Percentiles rank a stretch among this genome's conserved stretches.
Evolutionary conservation across 2,797 vertebrate genomes (phyloP).

Genomic region (Argentina silus): DNA sequence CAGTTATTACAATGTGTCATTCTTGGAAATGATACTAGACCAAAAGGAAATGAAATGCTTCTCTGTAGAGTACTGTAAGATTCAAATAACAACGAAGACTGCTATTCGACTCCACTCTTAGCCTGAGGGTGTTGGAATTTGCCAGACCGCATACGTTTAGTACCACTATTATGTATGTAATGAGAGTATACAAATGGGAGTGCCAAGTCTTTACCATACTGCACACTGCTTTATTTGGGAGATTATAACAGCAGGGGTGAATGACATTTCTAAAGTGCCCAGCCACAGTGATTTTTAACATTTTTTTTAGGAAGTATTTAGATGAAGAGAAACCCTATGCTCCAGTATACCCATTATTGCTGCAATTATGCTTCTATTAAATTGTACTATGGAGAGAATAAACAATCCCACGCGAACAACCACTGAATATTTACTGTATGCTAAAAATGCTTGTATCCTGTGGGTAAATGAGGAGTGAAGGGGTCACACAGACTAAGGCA

Average conservation of each 20-base stretch:
- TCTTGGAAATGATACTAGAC: too few species aligned
- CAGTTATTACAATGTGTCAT: too few species aligned
- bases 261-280: conserved; percentile 36
- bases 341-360: conserved; percentile 13
- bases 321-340: conserved; percentile 7
- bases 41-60: not conserved
- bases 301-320: conserved; percentile 26
- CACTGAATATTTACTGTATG: not conserved
- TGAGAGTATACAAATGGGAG: not conserved
- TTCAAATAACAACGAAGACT: not conserved
- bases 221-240: conserved; percentile 39
- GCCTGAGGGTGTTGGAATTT: conserved; percentile 10
- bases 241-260: conserved; percentile 30
- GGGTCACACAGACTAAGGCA: not conserved
- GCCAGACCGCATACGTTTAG: conserved; percentile 8
- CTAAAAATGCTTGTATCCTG: not conserved
- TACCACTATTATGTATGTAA: conserved; percentile 1
- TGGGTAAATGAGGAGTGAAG: not conserved
- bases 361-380: conserved; percentile 31
- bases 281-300: conserved; percentile 13
- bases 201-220: not conserved
- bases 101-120: not conserved
- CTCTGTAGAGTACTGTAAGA: not conserved
- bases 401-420: not conserved
- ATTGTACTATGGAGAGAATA: conserved; percentile 21